These are phyloP conservation scores for Dendronephthya gigantea DNA, from an alignment of 64 coral and sea anemone genomes.

Conservation along the genomic window DNA sequence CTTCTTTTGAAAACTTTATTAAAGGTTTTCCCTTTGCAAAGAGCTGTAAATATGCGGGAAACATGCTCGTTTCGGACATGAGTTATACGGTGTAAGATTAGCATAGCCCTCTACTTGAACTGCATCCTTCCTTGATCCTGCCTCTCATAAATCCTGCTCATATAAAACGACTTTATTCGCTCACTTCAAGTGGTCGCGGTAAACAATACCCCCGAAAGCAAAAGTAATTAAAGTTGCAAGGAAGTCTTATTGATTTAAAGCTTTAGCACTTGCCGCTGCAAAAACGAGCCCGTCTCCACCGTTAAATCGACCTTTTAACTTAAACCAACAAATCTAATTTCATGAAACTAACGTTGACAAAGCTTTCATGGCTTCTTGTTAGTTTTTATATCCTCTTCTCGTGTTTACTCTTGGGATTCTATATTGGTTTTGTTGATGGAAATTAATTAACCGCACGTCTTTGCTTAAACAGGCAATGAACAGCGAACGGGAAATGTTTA, in stretches of 20 bases:
- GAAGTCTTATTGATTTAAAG: not conserved
- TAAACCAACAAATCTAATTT: slow-evolving; percentile 5
- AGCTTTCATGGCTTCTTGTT: not conserved
- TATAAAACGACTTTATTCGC: too few species aligned
- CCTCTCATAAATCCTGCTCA: too few species aligned
- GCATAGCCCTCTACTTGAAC: too few species aligned
- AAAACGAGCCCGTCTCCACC: not conserved
- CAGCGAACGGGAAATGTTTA: not conserved
- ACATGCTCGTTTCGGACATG: too few species aligned
- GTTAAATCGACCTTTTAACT: not conserved
- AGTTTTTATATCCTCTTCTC: not conserved
- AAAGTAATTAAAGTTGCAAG: not conserved
- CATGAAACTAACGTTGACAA: not conserved
- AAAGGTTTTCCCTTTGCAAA: too few species aligned
- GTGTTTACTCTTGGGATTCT: not conserved
- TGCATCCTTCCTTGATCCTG: too few species aligned
- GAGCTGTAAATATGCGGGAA: too few species aligned
- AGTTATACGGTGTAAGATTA: too few species aligned
- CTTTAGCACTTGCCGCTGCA: not conserved
- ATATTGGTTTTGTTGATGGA: slow-evolving; percentile 4
- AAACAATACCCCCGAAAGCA: not conserved
- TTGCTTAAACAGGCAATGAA: not conserved
- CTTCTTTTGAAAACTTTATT: too few species aligned
- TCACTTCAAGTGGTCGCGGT: not conserved
- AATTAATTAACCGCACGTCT: not conserved